Evolutionary conservation across 2,797 vertebrate genomes (phyloP).

Genomic region (Neopelma chrysocephalum): DNA sequence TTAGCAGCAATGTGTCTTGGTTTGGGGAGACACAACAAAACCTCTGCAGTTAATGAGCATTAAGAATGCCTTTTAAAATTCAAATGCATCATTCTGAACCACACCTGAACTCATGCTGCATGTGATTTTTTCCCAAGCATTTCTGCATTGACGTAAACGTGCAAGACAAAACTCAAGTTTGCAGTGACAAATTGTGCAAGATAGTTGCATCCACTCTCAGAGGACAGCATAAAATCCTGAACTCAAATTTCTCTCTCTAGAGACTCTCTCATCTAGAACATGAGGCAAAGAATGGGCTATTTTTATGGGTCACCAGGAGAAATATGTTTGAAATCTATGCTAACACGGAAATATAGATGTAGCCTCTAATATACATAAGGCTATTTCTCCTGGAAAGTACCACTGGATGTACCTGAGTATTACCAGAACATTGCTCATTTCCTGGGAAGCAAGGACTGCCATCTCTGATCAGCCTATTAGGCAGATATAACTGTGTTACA

Average conservation of each 20-base stretch:
- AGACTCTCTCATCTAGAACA: not conserved
- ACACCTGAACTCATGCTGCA: not conserved
- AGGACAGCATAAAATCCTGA: not conserved
- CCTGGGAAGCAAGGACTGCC: not conserved
- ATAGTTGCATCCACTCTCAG: not conserved
- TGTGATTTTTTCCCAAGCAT: fast-evolving
- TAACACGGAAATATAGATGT: not conserved
- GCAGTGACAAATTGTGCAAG: not conserved
- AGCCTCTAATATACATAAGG: not conserved
- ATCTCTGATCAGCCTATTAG: not conserved
- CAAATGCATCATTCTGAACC: not conserved
- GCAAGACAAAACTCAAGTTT: not conserved
- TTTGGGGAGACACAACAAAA: not conserved
- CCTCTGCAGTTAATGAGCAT: not conserved
- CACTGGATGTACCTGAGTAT: not conserved
- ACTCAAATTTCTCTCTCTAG: not conserved
- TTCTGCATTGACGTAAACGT: not conserved
- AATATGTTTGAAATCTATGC: not conserved
- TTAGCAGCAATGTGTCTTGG: not conserved
- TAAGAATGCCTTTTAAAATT: not conserved
- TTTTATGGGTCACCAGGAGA: not conserved
- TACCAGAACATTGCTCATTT: not conserved
- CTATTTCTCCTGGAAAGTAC: not conserved
- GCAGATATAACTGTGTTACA: not conserved
- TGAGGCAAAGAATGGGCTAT: not conserved